Conservation (phyloP, 2,888 invertebrate genomes). For the Drosophila peninsularis region DNA sequence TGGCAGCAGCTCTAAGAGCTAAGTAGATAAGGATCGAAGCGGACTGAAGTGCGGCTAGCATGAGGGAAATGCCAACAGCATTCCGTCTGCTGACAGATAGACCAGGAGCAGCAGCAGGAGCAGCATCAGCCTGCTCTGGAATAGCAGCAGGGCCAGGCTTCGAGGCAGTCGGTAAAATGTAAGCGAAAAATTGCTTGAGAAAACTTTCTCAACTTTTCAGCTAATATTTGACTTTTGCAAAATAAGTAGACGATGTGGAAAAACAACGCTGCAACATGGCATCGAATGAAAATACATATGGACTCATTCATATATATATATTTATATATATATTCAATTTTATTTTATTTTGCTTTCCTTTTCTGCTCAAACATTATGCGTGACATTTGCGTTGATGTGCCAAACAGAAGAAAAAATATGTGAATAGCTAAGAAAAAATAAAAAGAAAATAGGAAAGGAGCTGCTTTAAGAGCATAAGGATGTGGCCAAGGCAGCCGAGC, state of each 20-base stretch:
- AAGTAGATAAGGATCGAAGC: slow-evolving; percentile 70
- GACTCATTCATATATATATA: slow-evolving; percentile 10
- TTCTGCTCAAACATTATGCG: slow-evolving; percentile 68
- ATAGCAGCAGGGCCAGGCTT: slow-evolving; percentile 8
- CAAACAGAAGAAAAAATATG: slow-evolving; percentile 19
- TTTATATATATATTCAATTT: slow-evolving; percentile 35
- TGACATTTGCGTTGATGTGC: slow-evolving; percentile 72
- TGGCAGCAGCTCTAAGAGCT: slow-evolving; percentile 59
- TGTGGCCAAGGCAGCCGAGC: slow-evolving; percentile 29
- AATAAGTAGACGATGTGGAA: slow-evolving; percentile 78
- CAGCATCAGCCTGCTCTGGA: neutral
- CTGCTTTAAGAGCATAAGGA: slow-evolving; percentile 41
- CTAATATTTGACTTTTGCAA: slow-evolving; percentile 82
- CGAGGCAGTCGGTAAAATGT: slow-evolving; percentile 61
- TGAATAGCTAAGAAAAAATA: slow-evolving; percentile 15
- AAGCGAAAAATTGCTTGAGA: slow-evolving; percentile 80
- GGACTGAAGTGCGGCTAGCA: slow-evolving; percentile 15
- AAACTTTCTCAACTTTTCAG: slow-evolving; percentile 83
- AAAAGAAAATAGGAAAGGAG: slow-evolving; percentile 16
- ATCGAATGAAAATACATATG: slow-evolving; percentile 49
- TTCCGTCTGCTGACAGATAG: slow-evolving; percentile 76
- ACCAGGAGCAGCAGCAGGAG: slow-evolving; percentile 53
- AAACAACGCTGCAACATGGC: slow-evolving; percentile 66
- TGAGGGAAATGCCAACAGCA: slow-evolving; percentile 68
- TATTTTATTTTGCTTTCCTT: slow-evolving; percentile 42